phyloP scores from a whole-genome alignment of 2,113 vertebrate genomes.

The Lophius piscatorius region DNA sequence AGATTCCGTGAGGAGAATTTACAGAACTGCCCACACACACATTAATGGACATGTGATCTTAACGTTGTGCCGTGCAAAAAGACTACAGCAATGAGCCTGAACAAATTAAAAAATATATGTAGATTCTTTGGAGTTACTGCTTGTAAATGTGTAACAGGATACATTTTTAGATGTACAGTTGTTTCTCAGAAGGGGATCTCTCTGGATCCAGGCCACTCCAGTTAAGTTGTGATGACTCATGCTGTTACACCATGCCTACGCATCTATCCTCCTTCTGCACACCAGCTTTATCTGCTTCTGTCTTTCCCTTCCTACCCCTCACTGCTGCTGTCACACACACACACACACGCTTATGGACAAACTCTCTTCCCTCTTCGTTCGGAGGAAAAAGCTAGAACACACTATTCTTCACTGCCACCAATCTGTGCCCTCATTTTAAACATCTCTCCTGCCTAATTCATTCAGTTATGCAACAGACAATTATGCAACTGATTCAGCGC shows the following conservation, averaged over 20 bases:
- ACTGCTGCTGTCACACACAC: constrained; percentile 35
- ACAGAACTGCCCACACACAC: not conserved
- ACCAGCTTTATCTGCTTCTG: constrained; percentile 48
- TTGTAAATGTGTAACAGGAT: constrained; percentile 16
- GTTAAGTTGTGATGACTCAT: constrained; percentile 69
- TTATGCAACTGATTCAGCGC: constrained; percentile 74
- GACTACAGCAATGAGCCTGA: not conserved
- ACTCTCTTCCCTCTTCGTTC: constrained; percentile 42
- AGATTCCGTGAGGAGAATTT: not conserved
- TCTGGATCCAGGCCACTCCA: constrained; percentile 58
- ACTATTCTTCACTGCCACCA: constrained; percentile 51
- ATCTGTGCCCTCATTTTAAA: constrained; percentile 69
- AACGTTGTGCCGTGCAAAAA: not conserved
- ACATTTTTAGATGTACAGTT: constrained; percentile 5
- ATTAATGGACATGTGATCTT: constrained; percentile 18
- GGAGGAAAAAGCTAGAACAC: constrained; percentile 49
- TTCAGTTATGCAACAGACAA: constrained; percentile 72
- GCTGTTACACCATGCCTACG: constrained; percentile 61
- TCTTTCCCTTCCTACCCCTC: constrained; percentile 27
- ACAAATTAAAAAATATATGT: not conserved
- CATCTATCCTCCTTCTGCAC: constrained; percentile 46
- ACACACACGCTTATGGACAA: constrained; percentile 13
- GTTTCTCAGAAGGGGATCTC: constrained; percentile 17
- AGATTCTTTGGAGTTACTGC: constrained; percentile 2
- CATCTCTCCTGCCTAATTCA: constrained; percentile 71